Base-by-base conservation (phyloP, 2,888 invertebrate species). In the Calameuta filiformis region DNA sequence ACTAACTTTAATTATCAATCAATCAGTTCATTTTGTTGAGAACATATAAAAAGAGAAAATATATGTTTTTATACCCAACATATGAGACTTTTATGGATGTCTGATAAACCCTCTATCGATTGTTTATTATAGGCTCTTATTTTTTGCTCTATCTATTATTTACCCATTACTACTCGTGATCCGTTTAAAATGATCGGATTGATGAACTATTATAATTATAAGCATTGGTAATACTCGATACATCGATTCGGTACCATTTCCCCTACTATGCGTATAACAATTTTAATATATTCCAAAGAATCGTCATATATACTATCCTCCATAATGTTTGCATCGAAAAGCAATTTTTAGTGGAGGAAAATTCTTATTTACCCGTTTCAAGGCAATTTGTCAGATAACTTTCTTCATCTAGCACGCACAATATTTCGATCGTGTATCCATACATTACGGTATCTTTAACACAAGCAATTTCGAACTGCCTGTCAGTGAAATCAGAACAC, bases 1-100 rank as follows among this genome's bases (percentile, higher is more conserved):
- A 77, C 73, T 35, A 30, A 31, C 3, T 75, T 75, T 77, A 35
- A 35, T 33, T 75, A 75, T 77, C 37, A 35, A 40, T 69, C 31
- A 73, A 75, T 15, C 56, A 69, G 73, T n/a, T 71, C 68, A 77
- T 23, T 56, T 56, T 23, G 2, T 9, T 56, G 9, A 23, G 23
- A 23, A 23, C 4, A 23, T 56, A 56, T 0, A 23, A 56, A 56
- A 15, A 23, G 6, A 23, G 9, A 23, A 23, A 56, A 9, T 23
- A 9, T 23, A 23, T 23, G 1, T 56, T 56, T 23, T 15, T 40
- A 40, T 40, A 40, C 0, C 4, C 2, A 23, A 56, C 9, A 56
- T 1, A 56, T 9, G 9, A 56, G 23, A 56, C 23, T 23, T 56
- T 56, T 56, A 6, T 56, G 23, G 23, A 56, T 56, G 23, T 2